Evolutionary conservation across 2,113 vertebrate species (phyloP).

Genomic region (Psilopsiagon aymara): DNA sequence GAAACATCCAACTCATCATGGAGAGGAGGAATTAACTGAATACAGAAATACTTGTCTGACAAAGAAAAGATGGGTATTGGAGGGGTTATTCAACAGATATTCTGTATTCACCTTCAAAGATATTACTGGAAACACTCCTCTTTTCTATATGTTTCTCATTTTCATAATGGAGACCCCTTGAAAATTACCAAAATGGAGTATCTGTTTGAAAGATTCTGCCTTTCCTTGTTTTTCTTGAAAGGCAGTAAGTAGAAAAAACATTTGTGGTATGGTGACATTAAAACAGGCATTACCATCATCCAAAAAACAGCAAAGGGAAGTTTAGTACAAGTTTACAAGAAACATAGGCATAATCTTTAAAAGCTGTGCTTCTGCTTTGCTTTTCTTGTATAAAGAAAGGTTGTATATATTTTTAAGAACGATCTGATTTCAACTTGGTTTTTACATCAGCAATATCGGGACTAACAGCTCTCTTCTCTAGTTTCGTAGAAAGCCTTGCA

Average conservation of each 20-base stretch:
- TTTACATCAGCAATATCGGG: not conserved
- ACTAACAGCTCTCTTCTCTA: not conserved
- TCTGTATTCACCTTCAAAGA: not conserved
- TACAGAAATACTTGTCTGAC: constrained; percentile 16
- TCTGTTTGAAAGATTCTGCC: not conserved
- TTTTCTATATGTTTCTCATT: not conserved
- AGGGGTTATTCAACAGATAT: not conserved
- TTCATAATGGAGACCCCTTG: not conserved
- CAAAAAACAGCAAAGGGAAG: not conserved
- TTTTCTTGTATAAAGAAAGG: not conserved
- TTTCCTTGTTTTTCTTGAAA: not conserved
- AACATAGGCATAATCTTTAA: not conserved
- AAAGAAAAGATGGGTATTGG: not conserved
- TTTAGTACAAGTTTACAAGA: not conserved
- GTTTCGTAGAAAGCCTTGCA: not conserved
- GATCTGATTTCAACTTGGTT: not conserved
- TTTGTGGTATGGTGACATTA: not conserved
- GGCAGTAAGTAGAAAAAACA: not conserved
- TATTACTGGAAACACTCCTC: not conserved
- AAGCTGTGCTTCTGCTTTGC: not conserved
- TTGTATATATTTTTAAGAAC: not conserved
- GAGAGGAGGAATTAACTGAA: constrained; percentile 59
- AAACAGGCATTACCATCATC: not conserved
- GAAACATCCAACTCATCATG: constrained; percentile 33
- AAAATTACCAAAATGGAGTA: not conserved